Evolutionary conservation across 2,797 vertebrate species (phyloP), one percentile per base, ranked within the genome.

Genomic region (Hapalemur alaotrensis): DNA sequence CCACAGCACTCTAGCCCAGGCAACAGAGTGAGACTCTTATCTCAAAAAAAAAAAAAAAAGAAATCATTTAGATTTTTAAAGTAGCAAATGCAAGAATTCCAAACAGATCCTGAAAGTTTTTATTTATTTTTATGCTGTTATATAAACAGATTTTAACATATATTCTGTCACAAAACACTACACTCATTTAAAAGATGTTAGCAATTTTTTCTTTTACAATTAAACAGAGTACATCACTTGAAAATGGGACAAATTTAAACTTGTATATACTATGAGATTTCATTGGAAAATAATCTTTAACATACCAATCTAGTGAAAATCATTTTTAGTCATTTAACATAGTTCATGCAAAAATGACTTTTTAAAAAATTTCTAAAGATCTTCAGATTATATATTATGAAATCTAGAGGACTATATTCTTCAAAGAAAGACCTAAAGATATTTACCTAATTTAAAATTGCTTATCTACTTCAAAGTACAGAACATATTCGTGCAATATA

Each of bases 201-300:
- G 38, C 17, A 79, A 32, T 41, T 46, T 80, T 80, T 85, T 87
- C 38, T 73, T 78, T 63, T 70, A 67, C 30, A 87, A 82, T 75
- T 93, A 65, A n/a, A 84, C 5, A 38, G 59, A 22, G 30, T 87
- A 5, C 2, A 72, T 54, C 28, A 84, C 25, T 69, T 69, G 18
- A 54, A 80, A 94, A 83, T 48, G 35, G 28, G 76, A 11, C 38
- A 75, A 83, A 30, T 52, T 61, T 79, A 65, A 91, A 91, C 30
- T 59, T 82, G 81, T 35, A 72, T 76, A 90, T 70, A 82, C 43
- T 35, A 80, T 69, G 18, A 70, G 23, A 87, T 15, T 63, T 13
- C 28, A 35, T 22, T 78, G 54, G 92, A 96, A 85, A 85, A 35
- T 43, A 75, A 90, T 79, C 50, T 92, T 22, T 79, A 89, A 79